Evolutionary conservation across 2,113 vertebrate genomes (phyloP), one percentile per base, ranked within the genome.

Genomic region (Gallinago jamesoni): DNA sequence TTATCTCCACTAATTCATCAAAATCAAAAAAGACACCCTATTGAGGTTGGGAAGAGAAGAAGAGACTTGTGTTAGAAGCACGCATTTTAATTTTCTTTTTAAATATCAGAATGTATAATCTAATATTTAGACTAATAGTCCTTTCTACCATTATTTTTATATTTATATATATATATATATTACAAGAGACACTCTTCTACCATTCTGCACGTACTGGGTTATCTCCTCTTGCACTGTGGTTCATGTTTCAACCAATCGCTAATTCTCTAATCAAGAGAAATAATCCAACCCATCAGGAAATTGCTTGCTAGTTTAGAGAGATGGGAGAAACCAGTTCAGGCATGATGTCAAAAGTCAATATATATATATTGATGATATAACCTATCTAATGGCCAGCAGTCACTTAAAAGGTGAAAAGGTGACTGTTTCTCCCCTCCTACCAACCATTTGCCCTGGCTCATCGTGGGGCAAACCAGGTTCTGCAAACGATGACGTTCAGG

Each of bases 371-470:
- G 33, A 16, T 20, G 30, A 31, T 13, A 9, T 5, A 47, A 43
- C 5, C 12, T 7, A 43, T 15, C 23, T 28, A 45, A 52, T 21
- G 39, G 16, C 35, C 89, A 75, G 19, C 37, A 60, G 57, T 8
- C 75, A 50, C 73, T 70, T 21, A 47, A 47, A 47, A 47, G 20
- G 47, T 22, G 47, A 21, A 7, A 43, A 59, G 14, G 35, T 4
- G 8, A 68, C 30, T 5, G 0, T 7, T 82, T 35, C n/a, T 63
- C 7, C 17, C 9, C 14, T 1, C 31, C n/a, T 7, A 6, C 7
- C 30, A 52, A n/a, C 6, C 0, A 0, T 39, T 57, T 35, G 43
- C 62, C 19, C 45, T 60, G 39, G 14, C 48, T 67, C 53, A 10
- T 31, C 39, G 31, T 14, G 8, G 19, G 8, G n/a, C 35, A 59